Conservation (phyloP, 2,113 vertebrate genomes). For the Synodontis membranacea region DNA sequence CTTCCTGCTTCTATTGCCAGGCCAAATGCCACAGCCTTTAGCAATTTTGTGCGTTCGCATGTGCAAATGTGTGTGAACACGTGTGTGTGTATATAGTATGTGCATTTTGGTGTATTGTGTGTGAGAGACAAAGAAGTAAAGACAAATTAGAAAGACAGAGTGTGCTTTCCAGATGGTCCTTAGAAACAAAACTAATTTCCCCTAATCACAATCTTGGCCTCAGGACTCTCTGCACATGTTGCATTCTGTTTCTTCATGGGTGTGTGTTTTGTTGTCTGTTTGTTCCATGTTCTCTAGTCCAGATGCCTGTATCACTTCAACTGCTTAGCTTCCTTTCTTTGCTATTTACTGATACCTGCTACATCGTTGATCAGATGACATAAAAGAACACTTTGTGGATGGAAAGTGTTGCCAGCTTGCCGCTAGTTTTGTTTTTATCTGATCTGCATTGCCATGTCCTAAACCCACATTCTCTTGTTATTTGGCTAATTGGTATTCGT, state of each 20-base stretch:
- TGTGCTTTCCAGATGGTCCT: constrained; percentile 43
- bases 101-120: constrained; percentile 19
- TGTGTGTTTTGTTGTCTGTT: constrained; percentile 25
- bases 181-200: constrained; percentile 55
- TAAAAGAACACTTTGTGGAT: not conserved
- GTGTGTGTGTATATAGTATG: constrained; percentile 20
- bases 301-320: not conserved
- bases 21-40: constrained; percentile 39
- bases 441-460: not conserved
- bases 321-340: not conserved
- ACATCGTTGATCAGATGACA: not conserved
- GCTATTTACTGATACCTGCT: not conserved
- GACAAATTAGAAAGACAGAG: constrained; percentile 9
- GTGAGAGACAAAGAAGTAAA: constrained; percentile 35
- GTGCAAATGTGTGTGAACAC: constrained; percentile 14
- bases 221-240: constrained; percentile 43
- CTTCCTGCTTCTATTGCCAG: constrained; percentile 62
- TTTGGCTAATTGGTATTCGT: not conserved
- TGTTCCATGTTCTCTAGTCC: not conserved
- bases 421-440: not conserved
- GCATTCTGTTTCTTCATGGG: constrained; percentile 31
- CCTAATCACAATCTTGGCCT: constrained; percentile 48
- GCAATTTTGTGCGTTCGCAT: constrained; percentile 31
- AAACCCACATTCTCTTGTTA: not conserved
- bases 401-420: not conserved